Conservation (phyloP, 2,888 invertebrate species). For the Xestobium rufovillosum region DNA sequence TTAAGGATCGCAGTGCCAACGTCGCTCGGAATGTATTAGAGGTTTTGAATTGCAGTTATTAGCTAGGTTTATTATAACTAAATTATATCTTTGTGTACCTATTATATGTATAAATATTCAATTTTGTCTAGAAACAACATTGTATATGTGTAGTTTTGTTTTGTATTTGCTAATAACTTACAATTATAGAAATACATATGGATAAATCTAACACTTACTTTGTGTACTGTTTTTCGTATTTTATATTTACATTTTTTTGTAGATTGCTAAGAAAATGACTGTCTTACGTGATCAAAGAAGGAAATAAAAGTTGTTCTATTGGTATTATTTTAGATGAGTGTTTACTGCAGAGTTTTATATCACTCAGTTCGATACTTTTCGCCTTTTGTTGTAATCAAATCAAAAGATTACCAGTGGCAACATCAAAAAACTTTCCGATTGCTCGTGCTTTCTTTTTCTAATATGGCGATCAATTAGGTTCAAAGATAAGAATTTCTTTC, state of each 20-base stretch:
- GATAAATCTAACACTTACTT: slow-evolving; percentile 32
- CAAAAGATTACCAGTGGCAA: too few species aligned
- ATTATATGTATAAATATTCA: slow-evolving; percentile 44
- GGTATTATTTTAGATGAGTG: too few species aligned
- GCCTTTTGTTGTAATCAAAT: too few species aligned
- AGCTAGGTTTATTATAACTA: slow-evolving; percentile 32
- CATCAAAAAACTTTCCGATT: too few species aligned
- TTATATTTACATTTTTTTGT: slow-evolving; percentile 28
- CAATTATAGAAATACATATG: slow-evolving; percentile 39
- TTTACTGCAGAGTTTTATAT: too few species aligned
- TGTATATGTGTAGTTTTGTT: slow-evolving; percentile 46
- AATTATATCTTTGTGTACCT: slow-evolving; percentile 45
- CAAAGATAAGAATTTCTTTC: too few species aligned
- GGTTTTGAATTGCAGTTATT: slow-evolving; percentile 20
- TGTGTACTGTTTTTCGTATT: slow-evolving; percentile 33
- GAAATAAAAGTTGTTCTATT: too few species aligned
- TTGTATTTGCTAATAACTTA: slow-evolving; percentile 43
- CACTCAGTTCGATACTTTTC: too few species aligned
- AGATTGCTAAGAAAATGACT: slow-evolving; percentile 23
- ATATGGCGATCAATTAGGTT: too few species aligned
- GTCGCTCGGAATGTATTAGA: slow-evolving; percentile 3
- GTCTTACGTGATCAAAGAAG: too few species aligned
- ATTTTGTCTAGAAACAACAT: slow-evolving; percentile 39
- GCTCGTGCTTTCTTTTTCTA: too few species aligned
- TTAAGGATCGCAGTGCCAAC: slow-evolving; percentile 37